Percentiles rank a stretch among this genome's conserved stretches.
Conservation (phyloP, 1,140 invertebrate genomes). For the Drosophila obscura region DNA sequence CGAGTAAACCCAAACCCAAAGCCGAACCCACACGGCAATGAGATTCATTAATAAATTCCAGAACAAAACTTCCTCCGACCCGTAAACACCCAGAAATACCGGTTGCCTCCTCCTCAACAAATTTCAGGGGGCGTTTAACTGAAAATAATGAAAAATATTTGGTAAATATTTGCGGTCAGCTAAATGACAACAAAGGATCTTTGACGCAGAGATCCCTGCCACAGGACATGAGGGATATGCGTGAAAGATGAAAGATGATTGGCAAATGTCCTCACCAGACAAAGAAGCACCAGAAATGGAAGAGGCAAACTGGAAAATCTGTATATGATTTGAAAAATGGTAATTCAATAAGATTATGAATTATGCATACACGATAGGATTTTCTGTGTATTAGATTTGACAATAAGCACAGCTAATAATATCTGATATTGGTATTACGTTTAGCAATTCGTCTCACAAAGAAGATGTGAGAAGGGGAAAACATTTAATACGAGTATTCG, state of each 20-base stretch:
- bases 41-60: slow-evolving; percentile 65
- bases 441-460: too few species aligned
- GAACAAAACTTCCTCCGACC: slow-evolving; percentile 41
- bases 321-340: slow-evolving; percentile 13
- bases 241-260: slow-evolving; percentile 58
- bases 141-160: slow-evolving; percentile 73
- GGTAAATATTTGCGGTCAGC: slow-evolving; percentile 68
- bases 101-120: slow-evolving; percentile 17
- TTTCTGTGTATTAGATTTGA: too few species aligned
- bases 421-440: too few species aligned
- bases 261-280: slow-evolving; percentile 41
- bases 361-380: neutral
- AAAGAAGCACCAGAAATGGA: slow-evolving; percentile 31
- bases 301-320: neutral
- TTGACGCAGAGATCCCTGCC: slow-evolving; percentile 21
- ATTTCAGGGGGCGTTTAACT: slow-evolving; percentile 54
- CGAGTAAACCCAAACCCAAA: slow-evolving; percentile 22
- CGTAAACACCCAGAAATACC: slow-evolving; percentile 28
- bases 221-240: slow-evolving; percentile 47
- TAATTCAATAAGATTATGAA: neutral
- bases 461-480: too few species aligned
- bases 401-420: too few species aligned
- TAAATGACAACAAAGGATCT: slow-evolving; percentile 14
- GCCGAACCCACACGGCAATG: slow-evolving; percentile 25
- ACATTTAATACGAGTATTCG: too few species aligned